phyloP scores from a whole-genome alignment of 2,888 invertebrate genomes.

The Parapristionchus giblindavisi region DNA sequence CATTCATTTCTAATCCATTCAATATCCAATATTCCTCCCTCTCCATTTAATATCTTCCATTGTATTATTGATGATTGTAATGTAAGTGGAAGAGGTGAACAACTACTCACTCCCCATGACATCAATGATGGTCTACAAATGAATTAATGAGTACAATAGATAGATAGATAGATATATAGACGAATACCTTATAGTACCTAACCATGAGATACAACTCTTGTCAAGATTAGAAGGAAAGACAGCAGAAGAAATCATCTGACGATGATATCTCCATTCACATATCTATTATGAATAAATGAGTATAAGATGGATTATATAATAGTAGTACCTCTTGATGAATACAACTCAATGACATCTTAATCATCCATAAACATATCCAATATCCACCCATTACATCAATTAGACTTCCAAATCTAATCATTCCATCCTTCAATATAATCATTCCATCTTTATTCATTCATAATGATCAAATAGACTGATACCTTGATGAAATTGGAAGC shows the following conservation, averaged over 20 bases:
- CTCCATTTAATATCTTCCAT: conserved; percentile 24
- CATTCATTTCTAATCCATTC: conserved; percentile 55
- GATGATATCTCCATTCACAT: neutral
- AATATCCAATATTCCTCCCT: conserved; percentile 41
- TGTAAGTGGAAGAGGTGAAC: conserved; percentile 52
- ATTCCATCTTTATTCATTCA: too few species aligned
- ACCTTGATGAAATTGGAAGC: too few species aligned
- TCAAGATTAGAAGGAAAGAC: conserved; percentile 9
- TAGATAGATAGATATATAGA: neutral
- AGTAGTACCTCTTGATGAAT: conserved; percentile 8
- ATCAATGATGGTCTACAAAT: conserved; percentile 33
- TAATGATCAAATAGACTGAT: too few species aligned
- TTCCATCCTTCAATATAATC: neutral
- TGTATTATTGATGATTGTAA: conserved; percentile 49
- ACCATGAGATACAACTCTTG: neutral
- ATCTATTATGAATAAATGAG: neutral
- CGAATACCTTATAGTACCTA: conserved; percentile 3
- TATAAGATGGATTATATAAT: neutral
- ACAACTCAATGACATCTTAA: conserved; percentile 1
- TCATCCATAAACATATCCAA: conserved; percentile 13
- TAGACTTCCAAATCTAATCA: conserved; percentile 6
- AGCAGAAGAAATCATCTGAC: neutral
- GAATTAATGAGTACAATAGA: neutral
- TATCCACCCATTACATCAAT: conserved; percentile 20
- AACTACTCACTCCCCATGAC: conserved; percentile 40